A percentile compares a stretch with the other conserved stretches of the same genome.
These are phyloP conservation scores for Sorex araneus DNA, from an alignment of 2,113 vertebrate genomes.

Conservation along the genomic window DNA sequence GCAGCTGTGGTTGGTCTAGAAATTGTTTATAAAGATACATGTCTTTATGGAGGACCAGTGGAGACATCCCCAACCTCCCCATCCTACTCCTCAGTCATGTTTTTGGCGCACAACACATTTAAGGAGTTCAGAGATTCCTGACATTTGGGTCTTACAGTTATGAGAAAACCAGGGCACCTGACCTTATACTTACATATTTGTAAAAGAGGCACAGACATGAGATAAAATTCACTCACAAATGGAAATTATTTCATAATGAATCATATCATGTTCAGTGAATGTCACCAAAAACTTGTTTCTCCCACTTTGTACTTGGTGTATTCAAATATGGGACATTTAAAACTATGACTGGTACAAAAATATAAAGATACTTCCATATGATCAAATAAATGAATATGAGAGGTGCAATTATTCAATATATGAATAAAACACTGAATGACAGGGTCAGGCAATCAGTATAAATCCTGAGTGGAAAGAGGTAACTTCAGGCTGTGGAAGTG, in stretches of 20 bases:
- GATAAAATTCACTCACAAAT: constrained; percentile 39
- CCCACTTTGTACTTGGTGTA: background rate
- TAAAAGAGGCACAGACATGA: constrained; percentile 1
- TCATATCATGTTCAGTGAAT: background rate
- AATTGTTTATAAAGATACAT: background rate
- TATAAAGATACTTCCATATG: background rate
- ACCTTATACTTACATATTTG: background rate
- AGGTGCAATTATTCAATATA: background rate
- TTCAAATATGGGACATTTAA: background rate
- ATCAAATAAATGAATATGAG: constrained; percentile 35
- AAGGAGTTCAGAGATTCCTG: background rate
- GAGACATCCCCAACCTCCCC: background rate
- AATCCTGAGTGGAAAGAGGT: background rate
- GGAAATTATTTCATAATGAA: constrained; percentile 17
- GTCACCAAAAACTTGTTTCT: background rate
- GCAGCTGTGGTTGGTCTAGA: too few relatives aligned
- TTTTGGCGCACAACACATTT: background rate
- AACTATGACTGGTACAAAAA: background rate
- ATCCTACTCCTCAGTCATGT: too few relatives aligned
- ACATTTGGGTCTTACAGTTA: background rate
- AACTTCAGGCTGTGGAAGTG: constrained; percentile 24
- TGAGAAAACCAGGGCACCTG: background rate
- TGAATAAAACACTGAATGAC: constrained; percentile 17
- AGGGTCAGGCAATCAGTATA: background rate
- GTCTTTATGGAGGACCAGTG: background rate